phyloP scores from a whole-genome alignment of 2,113 vertebrate genomes.

The Ophiodon elongatus region DNA sequence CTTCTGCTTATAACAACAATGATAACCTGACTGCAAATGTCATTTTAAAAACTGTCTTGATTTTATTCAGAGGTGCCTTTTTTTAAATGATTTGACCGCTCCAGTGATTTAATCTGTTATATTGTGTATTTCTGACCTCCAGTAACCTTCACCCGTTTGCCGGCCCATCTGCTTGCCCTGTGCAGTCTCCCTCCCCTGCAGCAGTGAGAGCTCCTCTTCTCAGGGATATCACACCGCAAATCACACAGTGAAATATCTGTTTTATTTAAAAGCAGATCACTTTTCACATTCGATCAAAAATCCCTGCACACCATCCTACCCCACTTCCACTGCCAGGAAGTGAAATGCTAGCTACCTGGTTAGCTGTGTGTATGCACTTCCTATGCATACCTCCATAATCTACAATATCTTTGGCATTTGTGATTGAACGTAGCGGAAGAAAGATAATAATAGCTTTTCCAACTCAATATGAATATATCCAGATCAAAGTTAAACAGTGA shows the following conservation, averaged over 20 bases:
- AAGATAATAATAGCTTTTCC: conserved; percentile 10
- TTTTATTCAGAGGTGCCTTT: not conserved
- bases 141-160: conserved; percentile 47
- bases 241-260: conserved; percentile 74
- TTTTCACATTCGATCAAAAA: conserved; percentile 81
- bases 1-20: not conserved
- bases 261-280: conserved; percentile 80
- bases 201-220: conserved; percentile 74
- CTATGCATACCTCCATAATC: not conserved
- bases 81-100: not conserved
- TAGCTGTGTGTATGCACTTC: conserved; percentile 19
- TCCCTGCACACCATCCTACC: conserved; percentile 75
- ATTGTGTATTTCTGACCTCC: conserved; percentile 42
- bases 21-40: not conserved
- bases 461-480: conserved; percentile 19
- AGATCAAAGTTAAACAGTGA: conserved; percentile 22
- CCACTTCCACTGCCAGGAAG: conserved; percentile 72
- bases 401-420: not conserved
- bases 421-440: not conserved
- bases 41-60: not conserved
- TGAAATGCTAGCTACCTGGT: conserved; percentile 60
- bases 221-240: conserved; percentile 84
- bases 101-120: not conserved
- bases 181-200: conserved; percentile 39
- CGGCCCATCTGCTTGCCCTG: conserved; percentile 10